Evolutionary conservation across 2,888 invertebrate genomes (phyloP).

Genomic region (Bellardia pandia): DNA sequence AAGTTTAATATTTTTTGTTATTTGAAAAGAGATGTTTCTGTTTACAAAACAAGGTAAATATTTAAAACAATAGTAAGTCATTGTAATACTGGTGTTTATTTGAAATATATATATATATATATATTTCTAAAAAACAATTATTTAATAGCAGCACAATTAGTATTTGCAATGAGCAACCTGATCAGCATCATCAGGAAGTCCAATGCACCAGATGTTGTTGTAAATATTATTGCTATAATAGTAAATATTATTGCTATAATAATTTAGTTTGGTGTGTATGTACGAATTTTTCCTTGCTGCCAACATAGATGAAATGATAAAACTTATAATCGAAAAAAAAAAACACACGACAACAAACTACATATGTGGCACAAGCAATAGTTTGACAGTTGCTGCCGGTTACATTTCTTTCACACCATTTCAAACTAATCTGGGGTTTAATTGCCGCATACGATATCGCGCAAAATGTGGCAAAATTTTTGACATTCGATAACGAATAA

Average conservation of each 20-base stretch:
- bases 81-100: too few relatives aligned
- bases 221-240: background rate
- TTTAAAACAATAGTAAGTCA: too few relatives aligned
- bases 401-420: background rate
- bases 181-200: constrained; percentile 20
- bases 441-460: background rate
- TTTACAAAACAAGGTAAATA: too few relatives aligned
- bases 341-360: background rate
- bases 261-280: background rate
- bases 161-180: background rate
- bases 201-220: background rate
- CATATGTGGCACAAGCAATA: background rate
- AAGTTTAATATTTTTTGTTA: too few relatives aligned
- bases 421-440: background rate
- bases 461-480: too few relatives aligned
- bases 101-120: background rate
- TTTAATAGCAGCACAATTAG: background rate
- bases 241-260: background rate
- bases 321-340: background rate
- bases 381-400: background rate
- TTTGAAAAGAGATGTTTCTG: too few relatives aligned
- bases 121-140: background rate
- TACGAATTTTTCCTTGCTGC: background rate
- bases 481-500: too few relatives aligned
- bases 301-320: background rate